Evolutionary conservation across 2,113 vertebrate species (phyloP).

Genomic region (Pungitius pungitius): DNA sequence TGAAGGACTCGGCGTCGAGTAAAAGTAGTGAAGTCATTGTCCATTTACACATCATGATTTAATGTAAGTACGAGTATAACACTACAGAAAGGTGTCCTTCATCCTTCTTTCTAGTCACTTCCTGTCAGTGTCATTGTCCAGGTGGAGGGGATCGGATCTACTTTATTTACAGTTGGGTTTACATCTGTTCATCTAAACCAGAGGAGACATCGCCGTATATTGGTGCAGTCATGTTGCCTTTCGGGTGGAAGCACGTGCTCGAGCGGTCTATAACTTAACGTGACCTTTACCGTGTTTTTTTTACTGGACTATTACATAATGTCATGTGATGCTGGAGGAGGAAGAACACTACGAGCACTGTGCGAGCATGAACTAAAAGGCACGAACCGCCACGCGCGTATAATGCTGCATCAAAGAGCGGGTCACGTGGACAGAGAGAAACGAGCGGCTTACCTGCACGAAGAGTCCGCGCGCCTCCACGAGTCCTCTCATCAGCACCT

Average conservation of each 20-base stretch:
- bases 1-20: too few relatives aligned
- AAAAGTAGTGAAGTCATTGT: not conserved
- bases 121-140: not conserved
- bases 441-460: conserved; percentile 56
- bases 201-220: not conserved
- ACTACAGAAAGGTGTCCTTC: not conserved
- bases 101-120: not conserved
- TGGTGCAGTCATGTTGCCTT: not conserved
- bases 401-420: not conserved
- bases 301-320: conserved; percentile 53
- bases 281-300: too few relatives aligned
- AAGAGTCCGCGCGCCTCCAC: not conserved
- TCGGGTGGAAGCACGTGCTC: too few relatives aligned
- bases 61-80: not conserved
- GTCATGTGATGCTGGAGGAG: conserved; percentile 17
- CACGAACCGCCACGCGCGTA: too few relatives aligned
- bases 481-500: conserved; percentile 37
- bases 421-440: not conserved
- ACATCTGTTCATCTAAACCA: too few relatives aligned
- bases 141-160: not conserved
- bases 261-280: too few relatives aligned
- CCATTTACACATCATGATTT: not conserved
- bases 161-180: not conserved
- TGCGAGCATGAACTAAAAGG: conserved; percentile 12
- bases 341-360: conserved; percentile 4